Evolutionary conservation across 2,113 vertebrate genomes (phyloP), one percentile per base, ranked within the genome.

Genomic region (Larimichthys crocea): DNA sequence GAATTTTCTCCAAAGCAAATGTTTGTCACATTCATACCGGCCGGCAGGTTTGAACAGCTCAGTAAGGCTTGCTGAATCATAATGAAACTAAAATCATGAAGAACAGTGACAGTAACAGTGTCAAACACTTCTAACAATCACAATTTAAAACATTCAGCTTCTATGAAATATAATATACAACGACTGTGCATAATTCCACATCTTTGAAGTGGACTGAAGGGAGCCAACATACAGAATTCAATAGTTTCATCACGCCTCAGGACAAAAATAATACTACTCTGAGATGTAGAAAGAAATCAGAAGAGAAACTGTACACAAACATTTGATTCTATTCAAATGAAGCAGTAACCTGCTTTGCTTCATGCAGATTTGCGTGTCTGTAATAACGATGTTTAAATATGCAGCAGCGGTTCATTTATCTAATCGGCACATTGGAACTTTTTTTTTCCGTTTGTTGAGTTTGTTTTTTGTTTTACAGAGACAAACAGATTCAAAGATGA

Each of bases 181-280:
- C 20, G n/a, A 46, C 9, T 19, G 31, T 20, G 64, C 48, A 75
- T 44, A 61, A 76, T 60, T 46, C 31, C 17, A 24, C 46, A 10
- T 20, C 52, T 59, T 17, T 62, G 46, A 53, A 59, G 69, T 57
- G 12, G 29, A 53, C 26, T 52, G 20, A 61, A 22, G n/a, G 11
- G 3, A 46, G 46, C 29, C 20, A 31, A 59, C 24, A 22, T 68
- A 57, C 19, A 57, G 44, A 60, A 68, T 83, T 72, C 12, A 79
- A 26, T 26, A 4, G 64, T 31, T 67, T 44, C 24, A 29, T n/a
- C 6, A 74, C 11, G 59, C 50, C 75, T 46, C 2, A 2, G 63
- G 69, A 20, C n/a, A 56, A 44, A 72, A 57, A 73, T 17, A 66
- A 50, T 40, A 42, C 42, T 35, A 24, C 10, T 26, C 26, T 0